Conservation (phyloP, 1,140 invertebrate species). For the Polypedilum pembai region DNA sequence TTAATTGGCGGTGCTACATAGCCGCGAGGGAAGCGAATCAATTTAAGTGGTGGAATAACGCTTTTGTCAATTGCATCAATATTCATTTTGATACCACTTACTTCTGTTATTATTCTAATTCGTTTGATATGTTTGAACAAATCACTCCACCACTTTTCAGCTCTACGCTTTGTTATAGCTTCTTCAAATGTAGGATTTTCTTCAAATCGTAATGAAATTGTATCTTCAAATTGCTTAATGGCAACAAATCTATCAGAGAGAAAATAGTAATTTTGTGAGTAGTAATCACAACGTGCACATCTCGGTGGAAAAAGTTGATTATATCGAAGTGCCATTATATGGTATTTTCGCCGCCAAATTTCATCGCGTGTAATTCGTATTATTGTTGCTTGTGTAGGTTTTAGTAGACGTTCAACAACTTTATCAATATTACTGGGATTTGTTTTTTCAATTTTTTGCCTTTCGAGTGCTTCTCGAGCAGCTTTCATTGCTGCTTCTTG, state of each 20-base stretch:
- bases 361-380: conserved; percentile 4
- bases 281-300: conserved; percentile 16
- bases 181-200: background rate
- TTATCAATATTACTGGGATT: conserved; percentile 6
- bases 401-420: conserved; percentile 10
- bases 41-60: background rate
- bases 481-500: conserved; percentile 33
- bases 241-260: conserved; percentile 1
- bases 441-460: conserved; percentile 32
- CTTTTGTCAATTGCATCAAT: background rate
- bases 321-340: conserved; percentile 4
- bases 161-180: background rate
- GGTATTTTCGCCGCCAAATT: background rate
- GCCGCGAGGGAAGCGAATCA: background rate
- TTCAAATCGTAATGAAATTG: conserved; percentile 19
- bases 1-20: conserved; percentile 1
- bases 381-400: conserved; percentile 19
- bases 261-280: conserved; percentile 14
- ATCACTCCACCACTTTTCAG: conserved; percentile 22
- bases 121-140: background rate
- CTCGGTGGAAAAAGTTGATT: background rate
- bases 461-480: conserved; percentile 30
- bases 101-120: background rate
- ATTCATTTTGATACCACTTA: background rate
- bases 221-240: conserved; percentile 7